A percentile compares a stretch with the other conserved stretches of the same genome.
phyloP scores from a whole-genome alignment of 2,797 vertebrate genomes.

The Gallinago stenura region DNA sequence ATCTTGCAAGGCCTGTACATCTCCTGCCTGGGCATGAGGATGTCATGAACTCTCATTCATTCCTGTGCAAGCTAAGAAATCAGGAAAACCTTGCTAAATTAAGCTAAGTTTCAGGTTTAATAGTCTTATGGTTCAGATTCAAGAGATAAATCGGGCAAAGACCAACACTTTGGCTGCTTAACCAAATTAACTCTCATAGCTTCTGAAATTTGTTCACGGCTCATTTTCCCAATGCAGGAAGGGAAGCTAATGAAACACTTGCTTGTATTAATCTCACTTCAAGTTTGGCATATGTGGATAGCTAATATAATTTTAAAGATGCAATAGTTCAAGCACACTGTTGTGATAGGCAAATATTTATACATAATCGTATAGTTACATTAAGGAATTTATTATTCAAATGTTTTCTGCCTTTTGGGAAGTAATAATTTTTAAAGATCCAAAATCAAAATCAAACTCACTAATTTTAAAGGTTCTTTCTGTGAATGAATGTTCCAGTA shows the following conservation, averaged over 20 bases:
- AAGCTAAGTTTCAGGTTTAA: background rate
- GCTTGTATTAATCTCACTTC: slow-evolving; percentile 32
- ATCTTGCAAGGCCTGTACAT: background rate
- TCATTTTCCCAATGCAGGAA: slow-evolving; percentile 6
- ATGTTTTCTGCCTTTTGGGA: background rate
- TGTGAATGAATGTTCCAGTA: background rate
- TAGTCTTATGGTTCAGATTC: background rate
- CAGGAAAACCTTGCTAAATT: background rate
- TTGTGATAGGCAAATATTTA: slow-evolving; percentile 30
- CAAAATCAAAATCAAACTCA: background rate
- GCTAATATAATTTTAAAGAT: slow-evolving; percentile 26
- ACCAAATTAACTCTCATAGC: slow-evolving; percentile 18
- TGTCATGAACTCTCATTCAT: background rate
- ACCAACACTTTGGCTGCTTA: background rate
- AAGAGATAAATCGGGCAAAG: slow-evolving; percentile 6
- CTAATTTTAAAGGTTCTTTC: background rate
- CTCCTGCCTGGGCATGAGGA: background rate
- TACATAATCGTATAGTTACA: background rate
- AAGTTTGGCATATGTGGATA: slow-evolving; percentile 15
- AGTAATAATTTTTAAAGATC: background rate
- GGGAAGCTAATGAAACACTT: slow-evolving; percentile 13
- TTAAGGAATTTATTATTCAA: slow-evolving; percentile 28
- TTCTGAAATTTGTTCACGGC: slow-evolving; percentile 30
- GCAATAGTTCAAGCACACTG: background rate
- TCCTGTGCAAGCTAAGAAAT: background rate